These are phyloP conservation scores for Nomada fabriciana DNA, from an alignment of 2,888 invertebrate genomes.

Conservation along the genomic window DNA sequence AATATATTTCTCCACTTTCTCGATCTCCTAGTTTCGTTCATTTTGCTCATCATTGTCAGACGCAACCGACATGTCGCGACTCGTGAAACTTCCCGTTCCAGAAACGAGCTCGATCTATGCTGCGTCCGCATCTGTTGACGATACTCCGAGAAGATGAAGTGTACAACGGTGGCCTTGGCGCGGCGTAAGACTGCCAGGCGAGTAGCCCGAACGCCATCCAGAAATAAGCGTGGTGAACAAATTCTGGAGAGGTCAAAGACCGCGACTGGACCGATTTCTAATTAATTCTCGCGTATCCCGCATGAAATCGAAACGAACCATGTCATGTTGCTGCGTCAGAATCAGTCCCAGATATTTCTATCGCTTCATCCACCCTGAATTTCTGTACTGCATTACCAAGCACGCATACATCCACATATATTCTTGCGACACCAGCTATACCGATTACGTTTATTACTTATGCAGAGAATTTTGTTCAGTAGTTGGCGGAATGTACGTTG, in stretches of 20 bases:
- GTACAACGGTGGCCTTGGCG: slow-evolving; percentile 16
- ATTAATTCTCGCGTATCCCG: neutral
- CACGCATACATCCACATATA: neutral
- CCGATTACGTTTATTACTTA: neutral
- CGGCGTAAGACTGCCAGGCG: neutral
- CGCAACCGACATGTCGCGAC: no score
- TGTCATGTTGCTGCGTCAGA: no score
- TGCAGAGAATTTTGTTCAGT: no score
- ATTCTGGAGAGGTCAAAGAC: slow-evolving; percentile 42
- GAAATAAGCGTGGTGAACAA: slow-evolving; percentile 42
- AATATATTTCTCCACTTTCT: no score
- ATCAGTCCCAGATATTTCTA: neutral
- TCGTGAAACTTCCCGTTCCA: no score
- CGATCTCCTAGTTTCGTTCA: no score
- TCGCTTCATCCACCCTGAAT: neutral
- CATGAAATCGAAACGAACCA: neutral
- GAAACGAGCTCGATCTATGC: no score
- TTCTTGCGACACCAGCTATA: neutral
- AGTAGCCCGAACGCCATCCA: slow-evolving; percentile 29
- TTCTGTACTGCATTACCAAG: no score
- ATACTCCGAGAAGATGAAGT: neutral
- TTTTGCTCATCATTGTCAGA: no score
- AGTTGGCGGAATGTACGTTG: no score
- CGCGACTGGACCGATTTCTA: slow-evolving; percentile 7
- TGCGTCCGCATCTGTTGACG: neutral